Evolutionary conservation across 2,797 vertebrate genomes (phyloP), one percentile per base, ranked within the genome.

Genomic region (Coracias cyanogaster): DNA sequence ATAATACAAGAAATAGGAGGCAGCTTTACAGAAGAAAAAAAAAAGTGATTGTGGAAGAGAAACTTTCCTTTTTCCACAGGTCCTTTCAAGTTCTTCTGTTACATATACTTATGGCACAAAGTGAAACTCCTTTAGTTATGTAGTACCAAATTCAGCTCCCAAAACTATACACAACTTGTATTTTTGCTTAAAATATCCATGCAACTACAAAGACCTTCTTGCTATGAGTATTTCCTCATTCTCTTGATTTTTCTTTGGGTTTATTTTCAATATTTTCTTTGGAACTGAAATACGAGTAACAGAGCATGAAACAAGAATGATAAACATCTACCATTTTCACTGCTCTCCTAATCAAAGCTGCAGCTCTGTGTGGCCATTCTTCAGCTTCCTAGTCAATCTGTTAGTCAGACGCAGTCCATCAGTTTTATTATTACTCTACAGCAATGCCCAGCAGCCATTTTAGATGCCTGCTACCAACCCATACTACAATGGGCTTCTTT

Each of bases 341-440:
- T 21, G n/a, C 60, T 84, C 49, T 72, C 69, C 77, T 84, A 80
- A 84, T 69, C 69, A 79, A 84, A 93, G 58, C 41, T 33, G 16
- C n/a, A 76, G 69, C 43, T 74, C 51, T 83, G n/a, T 66, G 48
- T 39, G 41, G 87, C 31, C 6, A 3, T 62, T 41, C 46, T 91
- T 81, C 45, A 72, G 82, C 61, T 90, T 93, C 35, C 43, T 73
- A 90, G 57, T 69, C 82, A 79, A 90, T 70, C 85, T 81, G 24
- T 43, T 69, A 90, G 82, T 66, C 62, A 86, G 87, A 83, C 45
- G 37, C 89, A 93, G 70, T 66, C 82, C 84, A 82, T 93, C 89
- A 79, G 51, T 77, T 91, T 79, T 87, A 72, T 64, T 87, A 22
- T 37, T 79, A 81, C 54, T 83, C 74, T 61, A 46, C 4, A 85